A percentile compares a stretch with the other conserved stretches of the same genome.
Conservation (phyloP, 2,797 vertebrate genomes). For the Limnodromus scolopaceus region DNA sequence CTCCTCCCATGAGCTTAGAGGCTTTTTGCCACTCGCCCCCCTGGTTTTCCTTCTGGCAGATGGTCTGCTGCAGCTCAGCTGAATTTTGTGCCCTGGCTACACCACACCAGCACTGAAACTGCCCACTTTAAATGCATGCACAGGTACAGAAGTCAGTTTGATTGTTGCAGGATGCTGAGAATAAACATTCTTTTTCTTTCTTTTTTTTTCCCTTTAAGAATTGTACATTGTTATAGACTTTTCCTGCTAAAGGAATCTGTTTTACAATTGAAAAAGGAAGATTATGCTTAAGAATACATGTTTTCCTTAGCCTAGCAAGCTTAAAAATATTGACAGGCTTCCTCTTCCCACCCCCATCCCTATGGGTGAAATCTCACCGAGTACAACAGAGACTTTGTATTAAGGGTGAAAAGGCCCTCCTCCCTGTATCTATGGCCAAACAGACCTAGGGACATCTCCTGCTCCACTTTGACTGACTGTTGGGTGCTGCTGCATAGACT, state of each 20-base stretch:
- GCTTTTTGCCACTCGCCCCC: background rate
- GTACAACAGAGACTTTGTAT: background rate
- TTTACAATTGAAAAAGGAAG: background rate
- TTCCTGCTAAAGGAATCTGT: background rate
- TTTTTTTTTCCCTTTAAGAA: background rate
- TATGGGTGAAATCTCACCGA: background rate
- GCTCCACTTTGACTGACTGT: background rate
- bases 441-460: background rate
- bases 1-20: background rate
- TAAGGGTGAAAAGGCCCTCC: background rate
- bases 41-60: conserved; percentile 34
- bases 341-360: background rate
- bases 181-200: background rate
- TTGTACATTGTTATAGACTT: background rate
- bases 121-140: background rate
- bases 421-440: background rate
- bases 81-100: background rate
- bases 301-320: background rate
- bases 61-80: conserved; percentile 5
- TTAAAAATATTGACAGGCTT: background rate
- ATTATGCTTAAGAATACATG: background rate
- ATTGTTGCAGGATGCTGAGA: background rate
- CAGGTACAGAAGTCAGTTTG: background rate
- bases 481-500: background rate
- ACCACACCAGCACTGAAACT: background rate